Evolutionary conservation across 2,888 invertebrate genomes (phyloP).

Genomic region (Meta bourneti): DNA sequence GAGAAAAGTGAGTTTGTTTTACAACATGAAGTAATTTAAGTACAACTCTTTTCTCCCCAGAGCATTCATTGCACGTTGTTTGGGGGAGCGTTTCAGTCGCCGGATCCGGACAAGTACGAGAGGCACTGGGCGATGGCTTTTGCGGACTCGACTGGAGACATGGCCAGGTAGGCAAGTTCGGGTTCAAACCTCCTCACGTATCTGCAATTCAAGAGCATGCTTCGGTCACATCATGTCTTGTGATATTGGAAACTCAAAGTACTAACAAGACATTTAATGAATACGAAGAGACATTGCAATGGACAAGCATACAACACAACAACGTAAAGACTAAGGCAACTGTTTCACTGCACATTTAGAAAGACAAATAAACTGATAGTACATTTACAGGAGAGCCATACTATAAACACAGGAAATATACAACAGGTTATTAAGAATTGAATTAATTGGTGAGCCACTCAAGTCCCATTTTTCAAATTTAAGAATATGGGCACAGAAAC

Average conservation of each 20-base stretch:
- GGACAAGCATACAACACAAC: neutral
- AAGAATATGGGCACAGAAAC: too few species aligned
- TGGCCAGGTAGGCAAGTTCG: slow-evolving; percentile 93
- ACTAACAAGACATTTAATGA: too few species aligned
- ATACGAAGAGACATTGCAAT: neutral
- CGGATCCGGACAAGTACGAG: slow-evolving; percentile 48
- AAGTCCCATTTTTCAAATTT: too few species aligned
- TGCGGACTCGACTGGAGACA: slow-evolving; percentile 95
- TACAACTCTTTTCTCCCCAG: neutral
- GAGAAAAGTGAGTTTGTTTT: neutral
- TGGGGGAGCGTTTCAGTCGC: slow-evolving; percentile 41
- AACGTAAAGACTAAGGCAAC: neutral
- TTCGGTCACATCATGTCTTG: neutral
- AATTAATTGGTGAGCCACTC: too few species aligned
- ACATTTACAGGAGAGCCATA: too few species aligned
- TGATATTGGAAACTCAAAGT: neutral
- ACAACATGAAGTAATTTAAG: slow-evolving; percentile 28
- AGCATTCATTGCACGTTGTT: neutral
- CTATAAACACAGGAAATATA: too few species aligned
- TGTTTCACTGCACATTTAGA: too few species aligned
- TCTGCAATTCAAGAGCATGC: slow-evolving; percentile 83
- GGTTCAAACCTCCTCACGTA: slow-evolving; percentile 95
- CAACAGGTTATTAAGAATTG: too few species aligned
- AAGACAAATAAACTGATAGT: too few species aligned
- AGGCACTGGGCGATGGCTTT: slow-evolving; percentile 95